Conservation (phyloP, 1,140 invertebrate species). For the Helicoverpa zea region DNA sequence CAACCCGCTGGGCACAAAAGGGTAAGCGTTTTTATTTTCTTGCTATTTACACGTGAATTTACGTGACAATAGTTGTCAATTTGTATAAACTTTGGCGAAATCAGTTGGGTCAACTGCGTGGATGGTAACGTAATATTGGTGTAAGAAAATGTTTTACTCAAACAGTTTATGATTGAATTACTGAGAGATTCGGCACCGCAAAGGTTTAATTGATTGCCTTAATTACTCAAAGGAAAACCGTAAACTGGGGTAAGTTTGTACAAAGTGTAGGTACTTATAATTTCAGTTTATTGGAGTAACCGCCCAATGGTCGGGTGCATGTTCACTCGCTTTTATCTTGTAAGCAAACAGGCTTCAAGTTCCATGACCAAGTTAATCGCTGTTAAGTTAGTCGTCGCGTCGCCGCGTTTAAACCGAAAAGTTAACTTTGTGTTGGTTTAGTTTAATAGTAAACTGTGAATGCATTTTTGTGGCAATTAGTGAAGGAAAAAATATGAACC, state of each 20-base stretch:
- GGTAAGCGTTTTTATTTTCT: constrained; percentile 15
- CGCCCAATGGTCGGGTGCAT: not conserved
- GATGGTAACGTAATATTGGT: constrained; percentile 8
- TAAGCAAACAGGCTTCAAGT: constrained; percentile 23
- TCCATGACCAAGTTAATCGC: constrained; percentile 2
- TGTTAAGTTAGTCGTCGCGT: constrained; percentile 8
- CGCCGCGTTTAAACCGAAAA: constrained; percentile 6
- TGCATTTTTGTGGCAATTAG: not conserved
- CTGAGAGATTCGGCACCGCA: constrained; percentile 47
- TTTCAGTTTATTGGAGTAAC: not conserved
- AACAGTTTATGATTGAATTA: constrained; percentile 49
- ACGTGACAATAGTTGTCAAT: constrained; percentile 10
- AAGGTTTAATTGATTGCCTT: constrained; percentile 53
- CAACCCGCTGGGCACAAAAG: constrained; percentile 6
- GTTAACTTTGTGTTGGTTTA: constrained; percentile 24
- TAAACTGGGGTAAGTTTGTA: constrained; percentile 40
- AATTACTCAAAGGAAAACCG: constrained; percentile 63
- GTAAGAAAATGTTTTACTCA: constrained; percentile 21
- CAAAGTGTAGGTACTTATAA: constrained; percentile 13
- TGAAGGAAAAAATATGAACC: too few species aligned
- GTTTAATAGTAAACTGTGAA: not conserved
- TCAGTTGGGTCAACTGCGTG: constrained; percentile 1
- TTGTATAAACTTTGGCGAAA: constrained; percentile 18
- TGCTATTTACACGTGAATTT: constrained; percentile 34
- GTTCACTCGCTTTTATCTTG: constrained; percentile 6